Percentiles rank a stretch among this genome's conserved stretches.
These are phyloP conservation scores for Echinops telfairi DNA, from an alignment of 2,113 vertebrate genomes.

Conservation along the genomic window DNA sequence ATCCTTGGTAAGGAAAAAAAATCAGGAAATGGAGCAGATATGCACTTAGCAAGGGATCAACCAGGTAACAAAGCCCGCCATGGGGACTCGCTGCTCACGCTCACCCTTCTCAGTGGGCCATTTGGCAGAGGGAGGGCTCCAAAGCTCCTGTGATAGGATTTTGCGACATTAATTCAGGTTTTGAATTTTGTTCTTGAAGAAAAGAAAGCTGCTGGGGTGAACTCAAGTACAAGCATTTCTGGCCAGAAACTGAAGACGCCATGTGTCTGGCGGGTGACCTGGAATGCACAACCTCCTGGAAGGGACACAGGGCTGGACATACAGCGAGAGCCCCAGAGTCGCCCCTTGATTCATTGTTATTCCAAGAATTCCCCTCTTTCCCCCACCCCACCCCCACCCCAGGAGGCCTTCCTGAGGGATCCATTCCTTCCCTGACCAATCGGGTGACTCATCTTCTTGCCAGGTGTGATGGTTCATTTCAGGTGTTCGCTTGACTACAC, in stretches of 20 bases:
- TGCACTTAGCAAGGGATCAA: background rate
- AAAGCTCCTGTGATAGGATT: background rate
- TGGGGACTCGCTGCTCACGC: fast-evolving
- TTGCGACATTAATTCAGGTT: background rate
- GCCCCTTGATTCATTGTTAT: background rate
- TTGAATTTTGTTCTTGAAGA: slow-evolving; percentile 13
- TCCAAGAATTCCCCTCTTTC: no score
- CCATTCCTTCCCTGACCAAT: background rate
- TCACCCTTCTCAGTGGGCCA: background rate
- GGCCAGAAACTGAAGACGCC: fast-evolving
- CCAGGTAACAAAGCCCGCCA: background rate
- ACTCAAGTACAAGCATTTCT: background rate
- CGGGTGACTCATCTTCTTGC: background rate
- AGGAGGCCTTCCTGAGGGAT: background rate
- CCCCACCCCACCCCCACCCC: no score
- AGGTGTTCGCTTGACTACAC: background rate
- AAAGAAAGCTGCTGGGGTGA: background rate
- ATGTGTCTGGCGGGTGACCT: fast-evolving
- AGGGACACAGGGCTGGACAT: background rate
- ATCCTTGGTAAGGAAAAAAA: background rate
- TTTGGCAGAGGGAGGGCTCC: background rate
- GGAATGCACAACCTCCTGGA: fast-evolving
- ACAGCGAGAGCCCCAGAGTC: background rate
- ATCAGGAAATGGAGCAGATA: background rate
- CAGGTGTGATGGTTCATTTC: background rate